phyloP scores from a whole-genome alignment of 2,888 invertebrate genomes.

The Ganaspis brasiliensis region DNA sequence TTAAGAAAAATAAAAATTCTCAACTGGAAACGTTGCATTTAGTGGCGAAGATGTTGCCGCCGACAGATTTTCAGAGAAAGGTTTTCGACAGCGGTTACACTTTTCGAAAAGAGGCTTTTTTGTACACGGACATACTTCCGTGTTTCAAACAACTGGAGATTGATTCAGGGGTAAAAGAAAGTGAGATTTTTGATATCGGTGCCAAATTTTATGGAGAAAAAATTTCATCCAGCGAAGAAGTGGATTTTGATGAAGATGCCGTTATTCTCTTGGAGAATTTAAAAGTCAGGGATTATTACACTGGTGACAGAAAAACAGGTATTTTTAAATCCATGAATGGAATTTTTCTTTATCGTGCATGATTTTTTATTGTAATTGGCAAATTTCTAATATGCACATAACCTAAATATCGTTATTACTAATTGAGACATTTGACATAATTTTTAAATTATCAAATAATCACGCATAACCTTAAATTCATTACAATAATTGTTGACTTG shows the following conservation, averaged over 20 bases:
- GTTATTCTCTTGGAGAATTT: conserved; percentile 84
- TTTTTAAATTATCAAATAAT: no score
- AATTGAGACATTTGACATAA: no score
- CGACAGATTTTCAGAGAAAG: conserved; percentile 81
- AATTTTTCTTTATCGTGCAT: conserved; percentile 39
- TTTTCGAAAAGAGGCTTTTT: conserved; percentile 83
- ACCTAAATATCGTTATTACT: no score
- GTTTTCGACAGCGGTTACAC: conserved; percentile 83
- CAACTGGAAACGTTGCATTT: conserved; percentile 79
- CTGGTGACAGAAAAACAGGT: conserved; percentile 81
- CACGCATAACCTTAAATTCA: no score
- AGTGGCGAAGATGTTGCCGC: conserved; percentile 84
- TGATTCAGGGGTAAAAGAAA: conserved; percentile 80
- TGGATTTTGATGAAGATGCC: conserved; percentile 82
- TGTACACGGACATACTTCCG: conserved; percentile 82
- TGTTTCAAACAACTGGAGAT: conserved; percentile 81
- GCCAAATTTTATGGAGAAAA: conserved; percentile 83
- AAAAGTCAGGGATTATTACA: conserved; percentile 81
- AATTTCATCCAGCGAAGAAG: conserved; percentile 68
- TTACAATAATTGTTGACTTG: no score
- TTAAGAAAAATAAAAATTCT: conserved; percentile 56
- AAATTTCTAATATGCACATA: no score
- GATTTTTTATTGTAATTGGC: neutral
- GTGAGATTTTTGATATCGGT: conserved; percentile 80
- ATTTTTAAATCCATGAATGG: neutral